A percentile compares a stretch with the other conserved stretches of the same genome.
Conservation (phyloP, 2,113 vertebrate genomes). For the Arenaria interpres region DNA sequence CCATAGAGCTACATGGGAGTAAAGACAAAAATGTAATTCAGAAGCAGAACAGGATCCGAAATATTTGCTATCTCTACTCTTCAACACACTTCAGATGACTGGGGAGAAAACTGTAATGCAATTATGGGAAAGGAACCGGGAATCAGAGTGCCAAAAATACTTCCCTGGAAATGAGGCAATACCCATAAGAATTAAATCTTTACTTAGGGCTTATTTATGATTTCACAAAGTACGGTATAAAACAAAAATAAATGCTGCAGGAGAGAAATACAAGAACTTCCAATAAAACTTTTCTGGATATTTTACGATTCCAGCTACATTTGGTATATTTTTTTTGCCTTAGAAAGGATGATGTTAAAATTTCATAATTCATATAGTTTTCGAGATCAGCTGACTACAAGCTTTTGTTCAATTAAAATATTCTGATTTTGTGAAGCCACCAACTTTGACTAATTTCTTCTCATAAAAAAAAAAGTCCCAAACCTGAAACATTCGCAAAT, state of each 20-base stretch:
- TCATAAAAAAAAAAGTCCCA: background rate
- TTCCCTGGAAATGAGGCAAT: background rate
- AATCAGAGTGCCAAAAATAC: background rate
- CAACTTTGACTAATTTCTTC: background rate
- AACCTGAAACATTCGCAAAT: background rate
- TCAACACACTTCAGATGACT: background rate
- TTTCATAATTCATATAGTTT: background rate
- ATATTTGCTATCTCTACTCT: background rate
- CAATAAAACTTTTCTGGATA: background rate
- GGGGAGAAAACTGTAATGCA: background rate
- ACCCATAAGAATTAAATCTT: conserved; percentile 40
- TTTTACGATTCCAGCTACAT: background rate
- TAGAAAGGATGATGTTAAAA: background rate
- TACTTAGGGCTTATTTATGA: conserved; percentile 29
- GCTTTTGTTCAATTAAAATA: background rate
- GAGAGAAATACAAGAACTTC: background rate
- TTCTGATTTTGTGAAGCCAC: background rate
- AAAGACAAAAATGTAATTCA: background rate
- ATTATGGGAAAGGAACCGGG: background rate
- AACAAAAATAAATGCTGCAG: background rate
- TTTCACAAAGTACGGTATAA: conserved; percentile 27
- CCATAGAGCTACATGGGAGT: background rate
- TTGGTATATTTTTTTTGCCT: background rate
- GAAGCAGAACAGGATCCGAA: background rate
- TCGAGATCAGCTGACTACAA: background rate